Percentiles rank a stretch among this genome's conserved stretches.
Conservation (phyloP, 1,140 invertebrate species). For the Megalopta genalis region DNA sequence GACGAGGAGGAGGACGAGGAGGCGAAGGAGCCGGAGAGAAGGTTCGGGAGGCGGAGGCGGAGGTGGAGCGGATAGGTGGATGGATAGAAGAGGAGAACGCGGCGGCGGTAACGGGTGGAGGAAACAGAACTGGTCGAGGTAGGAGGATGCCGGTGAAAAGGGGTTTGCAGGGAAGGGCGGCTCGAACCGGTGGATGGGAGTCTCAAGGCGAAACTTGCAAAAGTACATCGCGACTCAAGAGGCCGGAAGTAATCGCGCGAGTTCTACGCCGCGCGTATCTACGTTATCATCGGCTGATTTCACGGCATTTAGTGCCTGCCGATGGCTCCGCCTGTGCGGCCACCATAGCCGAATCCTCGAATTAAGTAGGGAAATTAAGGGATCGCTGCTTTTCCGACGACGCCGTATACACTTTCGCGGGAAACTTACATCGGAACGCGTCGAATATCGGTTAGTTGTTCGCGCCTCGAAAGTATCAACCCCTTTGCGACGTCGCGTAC, state of each 20-base stretch:
- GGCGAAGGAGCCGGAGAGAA: background rate
- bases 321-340: conserved; percentile 60
- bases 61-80: background rate
- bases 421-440: no score
- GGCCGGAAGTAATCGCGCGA: conserved; percentile 77
- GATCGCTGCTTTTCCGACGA: no score
- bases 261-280: conserved; percentile 60
- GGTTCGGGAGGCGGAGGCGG: conserved; percentile 11
- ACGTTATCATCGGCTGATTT: conserved; percentile 64
- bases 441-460: no score
- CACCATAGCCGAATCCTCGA: background rate
- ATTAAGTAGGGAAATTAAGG: background rate
- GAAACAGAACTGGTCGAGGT: conserved; percentile 22
- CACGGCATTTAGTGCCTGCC: conserved; percentile 71
- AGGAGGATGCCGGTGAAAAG: no score
- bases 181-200: conserved; percentile 33
- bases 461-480: no score
- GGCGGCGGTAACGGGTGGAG: conserved; percentile 8
- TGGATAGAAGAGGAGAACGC: no score
- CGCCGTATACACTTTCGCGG: no score
- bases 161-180: no score
- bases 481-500: no score
- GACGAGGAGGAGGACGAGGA: conserved; percentile 46
- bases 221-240: conserved; percentile 78
- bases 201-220: conserved; percentile 74